Evolutionary conservation across 2,113 vertebrate species (phyloP).

Genomic region (Leptobrachium leishanense): DNA sequence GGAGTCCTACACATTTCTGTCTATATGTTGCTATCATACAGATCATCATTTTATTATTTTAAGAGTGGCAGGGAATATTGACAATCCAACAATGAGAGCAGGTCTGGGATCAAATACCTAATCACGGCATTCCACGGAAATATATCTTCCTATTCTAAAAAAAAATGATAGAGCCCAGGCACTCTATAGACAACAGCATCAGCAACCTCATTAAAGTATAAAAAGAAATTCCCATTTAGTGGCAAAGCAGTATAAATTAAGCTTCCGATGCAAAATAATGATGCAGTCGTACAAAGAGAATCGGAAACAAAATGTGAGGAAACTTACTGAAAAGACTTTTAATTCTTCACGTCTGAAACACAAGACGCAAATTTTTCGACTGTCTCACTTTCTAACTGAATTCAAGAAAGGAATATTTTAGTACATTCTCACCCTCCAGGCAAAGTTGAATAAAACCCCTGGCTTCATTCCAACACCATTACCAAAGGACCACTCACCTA

Average conservation of each 20-base stretch:
- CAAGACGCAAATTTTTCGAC: slow-evolving; percentile 65
- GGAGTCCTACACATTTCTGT: no score
- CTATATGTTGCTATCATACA: no score
- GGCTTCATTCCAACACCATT: slow-evolving; percentile 84
- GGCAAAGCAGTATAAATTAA: neutral
- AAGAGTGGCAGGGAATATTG: no score
- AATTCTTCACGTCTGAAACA: slow-evolving; percentile 57
- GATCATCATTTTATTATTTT: no score
- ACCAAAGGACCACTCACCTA: slow-evolving; percentile 83
- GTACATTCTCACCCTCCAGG: slow-evolving; percentile 79
- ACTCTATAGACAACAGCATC: no score
- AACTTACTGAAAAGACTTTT: slow-evolving; percentile 45
- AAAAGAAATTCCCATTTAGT: neutral
- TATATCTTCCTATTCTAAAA: no score
- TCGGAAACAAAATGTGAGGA: slow-evolving; percentile 21
- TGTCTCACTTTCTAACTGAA: slow-evolving; percentile 60
- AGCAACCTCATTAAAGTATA: neutral
- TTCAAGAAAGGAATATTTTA: slow-evolving; percentile 68
- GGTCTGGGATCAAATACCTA: no score
- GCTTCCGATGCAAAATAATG: slow-evolving; percentile 28
- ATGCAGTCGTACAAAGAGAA: slow-evolving; percentile 10
- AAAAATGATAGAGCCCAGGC: no score
- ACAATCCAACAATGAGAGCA: no score
- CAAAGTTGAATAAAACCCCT: slow-evolving; percentile 74
- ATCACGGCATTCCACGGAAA: no score